phyloP scores from a whole-genome alignment of 2,888 invertebrate species.

The Schizaphis graminum region DNA sequence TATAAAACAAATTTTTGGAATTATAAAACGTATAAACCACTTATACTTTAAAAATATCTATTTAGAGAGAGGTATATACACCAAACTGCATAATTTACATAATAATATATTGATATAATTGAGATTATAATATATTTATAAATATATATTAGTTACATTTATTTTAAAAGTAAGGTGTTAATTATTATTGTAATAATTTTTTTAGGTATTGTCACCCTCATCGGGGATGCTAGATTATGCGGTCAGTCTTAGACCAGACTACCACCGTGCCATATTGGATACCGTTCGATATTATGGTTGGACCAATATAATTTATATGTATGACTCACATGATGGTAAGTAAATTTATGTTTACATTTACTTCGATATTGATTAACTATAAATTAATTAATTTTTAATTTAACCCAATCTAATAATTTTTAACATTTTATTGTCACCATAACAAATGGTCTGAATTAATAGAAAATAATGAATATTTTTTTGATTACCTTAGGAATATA shows the following conservation, averaged over 20 bases:
- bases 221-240: constrained; percentile 92
- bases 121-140: background rate
- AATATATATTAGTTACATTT: background rate
- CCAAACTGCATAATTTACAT: background rate
- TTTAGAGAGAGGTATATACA: background rate
- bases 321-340: constrained; percentile 92
- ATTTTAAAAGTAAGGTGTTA: background rate
- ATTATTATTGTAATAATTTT: background rate
- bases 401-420: background rate
- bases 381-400: background rate
- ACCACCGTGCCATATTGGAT: constrained; percentile 95
- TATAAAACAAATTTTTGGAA: background rate
- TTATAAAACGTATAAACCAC: background rate
- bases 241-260: constrained; percentile 94
- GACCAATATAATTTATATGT: constrained; percentile 90
- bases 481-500: background rate
- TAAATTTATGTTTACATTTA: background rate
- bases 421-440: background rate
- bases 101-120: background rate
- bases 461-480: background rate
- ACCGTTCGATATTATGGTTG: constrained; percentile 93
- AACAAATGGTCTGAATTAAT: background rate
- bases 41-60: too few relatives aligned
- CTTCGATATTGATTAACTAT: background rate
- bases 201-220: constrained; percentile 85